These are phyloP conservation scores for Porites cylindrica DNA, from an alignment of 92 coral and sea anemone species.

Conservation along the genomic window DNA sequence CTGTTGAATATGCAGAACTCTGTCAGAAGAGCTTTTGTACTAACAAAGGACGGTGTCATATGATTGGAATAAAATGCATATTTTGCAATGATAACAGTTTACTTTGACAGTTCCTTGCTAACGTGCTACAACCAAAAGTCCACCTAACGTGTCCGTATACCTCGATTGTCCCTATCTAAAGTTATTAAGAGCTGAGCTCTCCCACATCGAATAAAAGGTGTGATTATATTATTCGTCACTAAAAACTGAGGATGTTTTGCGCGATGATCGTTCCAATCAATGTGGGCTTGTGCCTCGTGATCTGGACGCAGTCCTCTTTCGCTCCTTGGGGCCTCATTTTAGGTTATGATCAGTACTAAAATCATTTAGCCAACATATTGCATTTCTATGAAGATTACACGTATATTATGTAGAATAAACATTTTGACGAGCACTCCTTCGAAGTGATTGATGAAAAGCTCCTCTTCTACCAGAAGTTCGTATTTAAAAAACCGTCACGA, in stretches of 20 bases:
- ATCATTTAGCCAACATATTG: no score
- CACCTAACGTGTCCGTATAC: neutral
- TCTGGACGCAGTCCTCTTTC: no score
- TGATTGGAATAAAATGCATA: no score
- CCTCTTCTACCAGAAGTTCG: neutral
- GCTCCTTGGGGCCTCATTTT: no score
- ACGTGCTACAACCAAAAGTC: neutral
- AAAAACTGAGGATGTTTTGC: no score
- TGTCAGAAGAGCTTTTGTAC: neutral
- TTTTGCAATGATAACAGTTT: constrained; percentile 1
- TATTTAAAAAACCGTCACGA: neutral
- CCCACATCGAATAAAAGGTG: neutral
- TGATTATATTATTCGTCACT: no score
- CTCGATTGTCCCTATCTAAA: neutral
- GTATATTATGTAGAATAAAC: no score
- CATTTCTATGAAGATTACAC: no score
- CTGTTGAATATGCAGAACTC: neutral
- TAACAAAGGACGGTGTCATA: neutral
- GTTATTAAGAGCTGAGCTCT: neutral
- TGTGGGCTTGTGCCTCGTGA: no score
- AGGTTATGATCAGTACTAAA: no score
- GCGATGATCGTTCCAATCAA: no score
- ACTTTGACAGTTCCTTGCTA: neutral
- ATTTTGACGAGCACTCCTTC: no score
- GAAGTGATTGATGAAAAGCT: neutral